Conservation (phyloP, 1,140 invertebrate species). For the Drosophila burlai region DNA sequence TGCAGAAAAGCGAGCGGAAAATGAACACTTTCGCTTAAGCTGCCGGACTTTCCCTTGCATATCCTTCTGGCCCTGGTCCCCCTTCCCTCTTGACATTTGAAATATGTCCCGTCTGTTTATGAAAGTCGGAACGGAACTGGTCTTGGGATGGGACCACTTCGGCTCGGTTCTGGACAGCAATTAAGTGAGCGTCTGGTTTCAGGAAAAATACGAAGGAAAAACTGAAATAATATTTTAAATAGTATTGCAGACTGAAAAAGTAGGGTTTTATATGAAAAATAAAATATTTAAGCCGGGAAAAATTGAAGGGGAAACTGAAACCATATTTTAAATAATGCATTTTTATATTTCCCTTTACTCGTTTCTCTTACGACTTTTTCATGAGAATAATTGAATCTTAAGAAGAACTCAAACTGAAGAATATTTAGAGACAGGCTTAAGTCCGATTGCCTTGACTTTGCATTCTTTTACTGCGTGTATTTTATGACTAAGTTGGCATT, state of each 20-base stretch:
- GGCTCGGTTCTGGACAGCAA: constrained; percentile 52
- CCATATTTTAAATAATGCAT: constrained; percentile 3
- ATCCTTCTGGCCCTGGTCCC: not conserved
- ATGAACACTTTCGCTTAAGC: constrained; percentile 70
- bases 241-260: not conserved
- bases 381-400: not conserved
- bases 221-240: constrained; percentile 11
- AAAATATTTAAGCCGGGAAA: not conserved
- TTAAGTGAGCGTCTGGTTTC: constrained; percentile 38
- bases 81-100: constrained; percentile 62
- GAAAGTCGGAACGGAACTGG: constrained; percentile 18
- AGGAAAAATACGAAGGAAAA: constrained; percentile 11
- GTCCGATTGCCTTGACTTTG: not conserved
- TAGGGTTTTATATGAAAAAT: not conserved
- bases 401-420: not conserved
- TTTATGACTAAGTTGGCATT: constrained; percentile 57
- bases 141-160: constrained; percentile 17
- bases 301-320: constrained; percentile 10
- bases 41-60: constrained; percentile 10
- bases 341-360: not conserved
- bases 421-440: not conserved
- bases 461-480: constrained; percentile 40
- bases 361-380: not conserved
- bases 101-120: constrained; percentile 70
- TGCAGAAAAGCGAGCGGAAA: constrained; percentile 9